These are phyloP conservation scores for Lochmaea crataegi DNA, from an alignment of 2,888 invertebrate species.

Conservation along the genomic window DNA sequence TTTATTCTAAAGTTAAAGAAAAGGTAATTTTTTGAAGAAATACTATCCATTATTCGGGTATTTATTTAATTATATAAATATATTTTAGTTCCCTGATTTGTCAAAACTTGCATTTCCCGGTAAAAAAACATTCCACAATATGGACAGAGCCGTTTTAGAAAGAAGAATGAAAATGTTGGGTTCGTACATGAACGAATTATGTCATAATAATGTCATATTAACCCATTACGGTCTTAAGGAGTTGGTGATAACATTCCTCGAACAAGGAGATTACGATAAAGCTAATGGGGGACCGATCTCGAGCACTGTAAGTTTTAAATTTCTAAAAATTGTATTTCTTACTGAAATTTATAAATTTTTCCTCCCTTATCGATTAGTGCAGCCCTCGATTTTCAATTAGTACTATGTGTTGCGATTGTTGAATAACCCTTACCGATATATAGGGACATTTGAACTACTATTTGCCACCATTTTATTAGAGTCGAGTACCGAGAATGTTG, in stretches of 20 bases:
- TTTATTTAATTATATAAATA: background rate
- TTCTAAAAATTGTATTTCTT: too few species aligned
- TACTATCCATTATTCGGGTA: too few species aligned
- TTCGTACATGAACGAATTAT: conserved; percentile 80
- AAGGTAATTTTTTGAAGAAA: conserved; percentile 64
- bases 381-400: too few species aligned
- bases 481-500: too few species aligned
- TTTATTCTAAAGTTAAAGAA: conserved; percentile 84
- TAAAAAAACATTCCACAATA: conserved; percentile 94
- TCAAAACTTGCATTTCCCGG: conserved; percentile 85
- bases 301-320: conserved; percentile 66
- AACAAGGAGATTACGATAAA: conserved; percentile 77
- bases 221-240: conserved; percentile 73
- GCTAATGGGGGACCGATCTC: conserved; percentile 72
- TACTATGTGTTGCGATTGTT: too few species aligned
- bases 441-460: too few species aligned
- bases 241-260: conserved; percentile 74
- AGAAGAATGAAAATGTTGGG: conserved; percentile 85
- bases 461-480: too few species aligned
- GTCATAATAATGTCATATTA: conserved; percentile 71
- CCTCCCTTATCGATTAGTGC: too few species aligned
- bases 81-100: conserved; percentile 80
- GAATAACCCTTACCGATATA: too few species aligned
- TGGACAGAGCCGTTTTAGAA: conserved; percentile 86
- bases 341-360: too few species aligned